Base-by-base conservation (phyloP, 2,797 vertebrate species). In the Heliangelus exortis region DNA sequence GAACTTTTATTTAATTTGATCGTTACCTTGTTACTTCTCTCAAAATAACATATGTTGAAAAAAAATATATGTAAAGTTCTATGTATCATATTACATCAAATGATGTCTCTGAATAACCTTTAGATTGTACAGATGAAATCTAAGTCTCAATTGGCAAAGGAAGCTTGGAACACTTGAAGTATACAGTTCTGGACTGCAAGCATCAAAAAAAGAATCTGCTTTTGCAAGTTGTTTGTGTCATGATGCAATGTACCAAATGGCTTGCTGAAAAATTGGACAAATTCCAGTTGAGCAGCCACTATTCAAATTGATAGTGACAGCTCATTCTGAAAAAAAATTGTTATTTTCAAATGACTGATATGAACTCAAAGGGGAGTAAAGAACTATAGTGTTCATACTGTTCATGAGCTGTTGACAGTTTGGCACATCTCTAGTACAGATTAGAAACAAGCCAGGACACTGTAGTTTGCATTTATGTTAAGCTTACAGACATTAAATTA, bases 261-360 rank as follows among this genome's bases (percentile, higher is more conserved):
- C 67, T 97, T 94, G 81, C 90, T 93, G 71, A 96, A 97, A 96
- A 96, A 93, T 72, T 98, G 97, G 97, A 97, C 89, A 91, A 84
- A 97, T 96, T 98, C 97, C 97, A 98, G 74, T 47, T 50, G 55
- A 97, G 94, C 93, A 96, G 94, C 78, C 74, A 97, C 95, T 96
- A 93, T 95, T 97, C 95, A 97, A 97, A 98, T 97, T 96, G 96
- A 97, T 94, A 97, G 95, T 97, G 98, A 98, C 98, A 97, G 97
- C 95, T 97, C 95, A 96, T 96, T 97, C 95, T 93, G 90, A 95
- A 97, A 96, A 97, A 93, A 88, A 92, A 96, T n/a, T n/a, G 95
- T 97, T 97, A 95, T 97, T 98, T 97, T 97, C 96, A 91, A 96
- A 91, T 97, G 98, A 98, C 92, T 97, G 97, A 98, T 98, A 97